Evolutionary conservation across 2,888 invertebrate species (phyloP).

Genomic region (Linnaemya vulpina): DNA sequence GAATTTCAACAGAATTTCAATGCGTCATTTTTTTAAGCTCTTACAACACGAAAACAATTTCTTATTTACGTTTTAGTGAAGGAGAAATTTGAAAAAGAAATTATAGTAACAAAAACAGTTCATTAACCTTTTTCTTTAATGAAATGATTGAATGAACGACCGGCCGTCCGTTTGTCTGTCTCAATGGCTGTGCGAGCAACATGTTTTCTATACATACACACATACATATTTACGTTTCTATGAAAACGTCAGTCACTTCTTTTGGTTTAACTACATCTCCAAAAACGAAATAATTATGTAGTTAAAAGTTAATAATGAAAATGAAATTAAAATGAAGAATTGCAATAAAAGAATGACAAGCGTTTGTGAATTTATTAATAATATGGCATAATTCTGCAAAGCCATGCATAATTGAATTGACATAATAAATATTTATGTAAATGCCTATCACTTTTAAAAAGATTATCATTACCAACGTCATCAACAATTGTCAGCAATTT

Average conservation of each 20-base stretch:
- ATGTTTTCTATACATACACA: background rate
- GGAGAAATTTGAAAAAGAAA: constrained; percentile 63
- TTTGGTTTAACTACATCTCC: background rate
- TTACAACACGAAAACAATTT: constrained; percentile 41
- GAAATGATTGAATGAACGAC: constrained; percentile 33
- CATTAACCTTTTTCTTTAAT: constrained; percentile 53
- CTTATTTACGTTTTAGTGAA: constrained; percentile 55
- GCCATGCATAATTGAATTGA: constrained; percentile 26
- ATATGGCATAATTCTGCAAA: constrained; percentile 28
- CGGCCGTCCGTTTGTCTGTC: background rate
- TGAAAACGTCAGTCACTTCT: background rate
- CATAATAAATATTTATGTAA: constrained; percentile 15
- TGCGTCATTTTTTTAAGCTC: constrained; percentile 37
- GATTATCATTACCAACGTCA: background rate
- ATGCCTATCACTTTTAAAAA: constrained; percentile 3
- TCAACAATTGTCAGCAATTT: constrained; percentile 39
- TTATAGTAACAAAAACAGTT: constrained; percentile 54
- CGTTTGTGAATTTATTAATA: background rate
- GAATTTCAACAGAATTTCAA: constrained; percentile 38
- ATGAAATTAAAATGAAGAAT: constrained; percentile 34
- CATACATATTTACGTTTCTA: background rate
- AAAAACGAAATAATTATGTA: constrained; percentile 1
- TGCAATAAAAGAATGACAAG: constrained; percentile 4
- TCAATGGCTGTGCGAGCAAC: constrained; percentile 13
- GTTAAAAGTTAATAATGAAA: constrained; percentile 23